A percentile compares a stretch with the other conserved stretches of the same genome.
phyloP scores from a whole-genome alignment of 2,797 vertebrate species.

The Salarias fasciatus region DNA sequence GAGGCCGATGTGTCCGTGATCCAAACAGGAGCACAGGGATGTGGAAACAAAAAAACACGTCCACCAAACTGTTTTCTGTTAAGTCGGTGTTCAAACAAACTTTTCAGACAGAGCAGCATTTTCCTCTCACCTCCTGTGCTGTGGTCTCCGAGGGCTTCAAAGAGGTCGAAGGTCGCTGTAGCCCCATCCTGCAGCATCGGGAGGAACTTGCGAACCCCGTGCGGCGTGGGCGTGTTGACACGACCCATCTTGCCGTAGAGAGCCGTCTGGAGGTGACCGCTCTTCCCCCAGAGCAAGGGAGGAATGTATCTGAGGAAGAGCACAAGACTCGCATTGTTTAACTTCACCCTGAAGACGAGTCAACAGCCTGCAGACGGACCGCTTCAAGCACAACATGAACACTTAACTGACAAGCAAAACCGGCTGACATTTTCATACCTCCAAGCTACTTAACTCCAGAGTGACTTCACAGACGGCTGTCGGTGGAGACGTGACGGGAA shows the following conservation, averaged over 20 bases:
- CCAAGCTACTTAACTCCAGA: background rate
- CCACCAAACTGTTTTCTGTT: background rate
- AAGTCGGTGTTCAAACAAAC: no score
- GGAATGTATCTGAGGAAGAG: conserved; percentile 89
- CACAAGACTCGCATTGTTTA: conserved; percentile 19
- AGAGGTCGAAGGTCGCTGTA: conserved; percentile 95
- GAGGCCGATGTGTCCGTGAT: background rate
- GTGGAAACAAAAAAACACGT: background rate
- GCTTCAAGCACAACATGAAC: background rate
- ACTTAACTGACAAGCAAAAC: background rate
- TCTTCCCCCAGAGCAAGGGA: conserved; percentile 96
- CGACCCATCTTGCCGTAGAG: conserved; percentile 96
- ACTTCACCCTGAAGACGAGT: conserved; percentile 20
- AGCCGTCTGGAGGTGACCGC: conserved; percentile 94
- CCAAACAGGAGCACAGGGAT: conserved; percentile 17
- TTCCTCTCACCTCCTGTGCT: conserved; percentile 86
- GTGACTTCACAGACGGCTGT: background rate
- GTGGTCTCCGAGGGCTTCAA: conserved; percentile 88
- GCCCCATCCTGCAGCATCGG: conserved; percentile 95
- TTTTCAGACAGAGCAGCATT: background rate
- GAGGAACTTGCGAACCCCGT: conserved; percentile 90
- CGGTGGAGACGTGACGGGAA: background rate
- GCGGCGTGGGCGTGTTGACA: conserved; percentile 89
- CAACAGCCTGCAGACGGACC: background rate
- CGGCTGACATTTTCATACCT: background rate